These are phyloP conservation scores for Pristionchus mayeri DNA, from an alignment of 2,888 invertebrate genomes.

Conservation along the genomic window DNA sequence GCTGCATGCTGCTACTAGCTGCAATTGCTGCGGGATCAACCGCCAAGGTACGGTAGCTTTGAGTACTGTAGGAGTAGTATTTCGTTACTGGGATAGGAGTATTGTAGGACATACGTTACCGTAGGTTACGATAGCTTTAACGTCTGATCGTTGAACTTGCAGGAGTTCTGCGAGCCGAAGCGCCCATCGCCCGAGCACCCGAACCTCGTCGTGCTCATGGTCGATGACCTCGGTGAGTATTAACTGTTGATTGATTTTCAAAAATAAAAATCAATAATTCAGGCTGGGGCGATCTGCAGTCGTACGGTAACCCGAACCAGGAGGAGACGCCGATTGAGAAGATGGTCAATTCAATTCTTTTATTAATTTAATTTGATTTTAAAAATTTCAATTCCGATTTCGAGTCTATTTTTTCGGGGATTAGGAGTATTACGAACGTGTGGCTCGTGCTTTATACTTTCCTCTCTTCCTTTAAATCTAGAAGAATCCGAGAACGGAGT, in stretches of 20 bases:
- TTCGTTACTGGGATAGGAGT: neutral
- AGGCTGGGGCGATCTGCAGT: constrained; percentile 73
- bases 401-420: too few relatives aligned
- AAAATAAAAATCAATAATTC: neutral
- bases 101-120: neutral
- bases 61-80: neutral
- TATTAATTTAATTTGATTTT: too few relatives aligned
- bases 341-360: too few relatives aligned
- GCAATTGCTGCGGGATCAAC: neutral
- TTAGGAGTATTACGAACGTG: too few relatives aligned
- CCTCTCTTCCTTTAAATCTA: too few relatives aligned
- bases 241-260: neutral
- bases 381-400: too few relatives aligned
- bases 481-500: too few relatives aligned
- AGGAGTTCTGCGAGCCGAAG: neutral
- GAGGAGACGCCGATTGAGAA: constrained; percentile 77
- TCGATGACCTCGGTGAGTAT: constrained; percentile 32
- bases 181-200: neutral
- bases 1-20: neutral
- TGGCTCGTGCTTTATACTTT: too few relatives aligned
- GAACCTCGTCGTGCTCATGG: constrained; percentile 38
- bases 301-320: constrained; percentile 77
- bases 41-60: constrained; percentile 20
- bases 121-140: neutral
- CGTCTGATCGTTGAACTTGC: too few relatives aligned